Percentiles rank a stretch among this genome's conserved stretches.
Conservation (phyloP, 2,888 invertebrate genomes). For the Cerastis rubricosa region DNA sequence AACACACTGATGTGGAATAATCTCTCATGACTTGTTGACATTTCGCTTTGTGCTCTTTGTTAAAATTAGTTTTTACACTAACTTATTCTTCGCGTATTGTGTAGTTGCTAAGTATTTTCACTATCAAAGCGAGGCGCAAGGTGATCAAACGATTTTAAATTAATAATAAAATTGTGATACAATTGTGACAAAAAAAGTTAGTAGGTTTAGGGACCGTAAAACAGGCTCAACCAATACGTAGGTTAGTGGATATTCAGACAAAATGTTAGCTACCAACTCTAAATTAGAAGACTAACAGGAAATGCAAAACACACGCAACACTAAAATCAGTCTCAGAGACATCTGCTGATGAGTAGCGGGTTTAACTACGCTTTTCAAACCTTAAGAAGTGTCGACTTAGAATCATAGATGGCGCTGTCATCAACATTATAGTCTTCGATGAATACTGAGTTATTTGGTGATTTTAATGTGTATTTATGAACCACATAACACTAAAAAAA, state of each 20-base stretch:
- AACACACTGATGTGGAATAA: conserved; percentile 69
- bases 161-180: too few species aligned
- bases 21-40: conserved; percentile 75
- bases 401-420: conserved; percentile 28
- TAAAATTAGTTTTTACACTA: conserved; percentile 31
- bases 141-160: not conserved
- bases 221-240: too few species aligned
- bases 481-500: not conserved
- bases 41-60: conserved; percentile 66
- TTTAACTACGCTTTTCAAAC: not conserved
- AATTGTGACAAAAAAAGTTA: not conserved
- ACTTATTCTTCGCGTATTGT: conserved; percentile 23
- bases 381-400: accelerated
- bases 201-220: too few species aligned
- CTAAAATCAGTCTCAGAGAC: conserved; percentile 1
- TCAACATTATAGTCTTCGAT: not conserved
- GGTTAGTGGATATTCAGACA: not conserved
- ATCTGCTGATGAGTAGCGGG: conserved; percentile 26
- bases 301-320: not conserved
- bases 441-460: not conserved
- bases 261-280: not conserved
- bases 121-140: not conserved
- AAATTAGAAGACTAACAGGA: not conserved
- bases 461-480: too few species aligned
- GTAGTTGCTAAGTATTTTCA: not conserved